Conservation (phyloP, 2,888 invertebrate genomes). For the Anthophora plumipes region DNA sequence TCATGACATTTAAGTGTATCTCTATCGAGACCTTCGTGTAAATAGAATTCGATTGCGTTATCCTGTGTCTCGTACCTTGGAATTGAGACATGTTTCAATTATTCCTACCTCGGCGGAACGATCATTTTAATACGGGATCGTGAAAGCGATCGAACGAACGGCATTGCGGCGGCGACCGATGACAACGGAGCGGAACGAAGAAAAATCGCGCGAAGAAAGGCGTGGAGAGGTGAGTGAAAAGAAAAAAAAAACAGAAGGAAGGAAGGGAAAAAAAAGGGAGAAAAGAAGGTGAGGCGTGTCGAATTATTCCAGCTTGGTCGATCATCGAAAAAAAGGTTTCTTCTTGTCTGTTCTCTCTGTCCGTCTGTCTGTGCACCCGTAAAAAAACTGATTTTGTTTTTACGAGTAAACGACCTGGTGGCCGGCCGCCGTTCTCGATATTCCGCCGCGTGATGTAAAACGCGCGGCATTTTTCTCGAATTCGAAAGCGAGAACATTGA, state of each 20-base stretch:
- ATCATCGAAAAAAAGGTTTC: conserved; percentile 36
- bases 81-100: conserved; percentile 26
- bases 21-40: neutral
- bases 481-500: conserved; percentile 50
- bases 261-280: conserved; percentile 38
- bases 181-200: conserved; percentile 64
- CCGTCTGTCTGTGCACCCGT: neutral
- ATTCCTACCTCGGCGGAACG: conserved; percentile 17
- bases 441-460: conserved; percentile 12
- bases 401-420: conserved; percentile 17
- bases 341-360: neutral
- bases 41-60: conserved; percentile 21
- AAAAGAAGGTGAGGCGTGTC: conserved; percentile 30
- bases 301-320: conserved; percentile 47
- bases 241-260: conserved; percentile 17
- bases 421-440: conserved; percentile 18
- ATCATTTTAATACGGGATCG: conserved; percentile 40
- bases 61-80: neutral
- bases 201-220: conserved; percentile 51
- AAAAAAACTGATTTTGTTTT: conserved; percentile 50
- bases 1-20: too few relatives aligned
- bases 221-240: conserved; percentile 30
- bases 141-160: conserved; percentile 55
- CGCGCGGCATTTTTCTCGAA: conserved; percentile 29
- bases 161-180: conserved; percentile 26